Conservation (phyloP, 2,113 vertebrate species). For the Oryzias melastigma region DNA sequence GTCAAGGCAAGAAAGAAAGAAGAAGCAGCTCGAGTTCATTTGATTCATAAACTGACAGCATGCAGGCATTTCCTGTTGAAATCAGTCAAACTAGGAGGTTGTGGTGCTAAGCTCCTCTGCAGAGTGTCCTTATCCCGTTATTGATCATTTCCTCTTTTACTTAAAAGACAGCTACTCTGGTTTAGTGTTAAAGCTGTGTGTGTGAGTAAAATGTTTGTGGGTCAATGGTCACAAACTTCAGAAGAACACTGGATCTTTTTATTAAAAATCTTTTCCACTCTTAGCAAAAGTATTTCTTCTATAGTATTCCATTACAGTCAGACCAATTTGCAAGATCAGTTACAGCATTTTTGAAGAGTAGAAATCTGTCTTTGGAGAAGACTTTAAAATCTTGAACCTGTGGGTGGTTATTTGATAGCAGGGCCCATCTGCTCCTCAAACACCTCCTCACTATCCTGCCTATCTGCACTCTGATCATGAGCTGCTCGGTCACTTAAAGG, state of each 20-base stretch:
- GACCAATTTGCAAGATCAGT: not conserved
- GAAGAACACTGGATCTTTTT: not conserved
- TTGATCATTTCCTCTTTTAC: constrained; percentile 43
- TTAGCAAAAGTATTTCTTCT: too few relatives aligned
- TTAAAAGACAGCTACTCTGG: constrained; percentile 22
- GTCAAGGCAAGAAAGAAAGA: not conserved
- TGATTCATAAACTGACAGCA: not conserved
- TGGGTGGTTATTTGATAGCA: constrained; percentile 55
- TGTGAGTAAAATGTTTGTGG: constrained; percentile 35
- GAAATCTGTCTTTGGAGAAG: constrained; percentile 39
- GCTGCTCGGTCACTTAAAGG: constrained; percentile 56
- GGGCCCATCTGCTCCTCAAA: constrained; percentile 43
- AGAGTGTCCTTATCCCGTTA: constrained; percentile 37
- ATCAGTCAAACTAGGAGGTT: constrained; percentile 7
- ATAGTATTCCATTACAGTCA: too few relatives aligned
- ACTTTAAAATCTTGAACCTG: constrained; percentile 49
- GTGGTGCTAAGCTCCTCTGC: constrained; percentile 13
- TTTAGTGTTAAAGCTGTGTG: constrained; percentile 18
- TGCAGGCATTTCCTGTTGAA: constrained; percentile 2
- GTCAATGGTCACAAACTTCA: constrained; percentile 22
- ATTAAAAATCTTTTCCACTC: too few relatives aligned
- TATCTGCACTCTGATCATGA: constrained; percentile 66
- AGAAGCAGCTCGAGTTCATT: not conserved
- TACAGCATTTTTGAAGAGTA: constrained; percentile 24
- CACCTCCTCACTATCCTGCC: constrained; percentile 43